Evolutionary conservation across 1,140 invertebrate genomes (phyloP).

Genomic region (Drosophila lowei): DNA sequence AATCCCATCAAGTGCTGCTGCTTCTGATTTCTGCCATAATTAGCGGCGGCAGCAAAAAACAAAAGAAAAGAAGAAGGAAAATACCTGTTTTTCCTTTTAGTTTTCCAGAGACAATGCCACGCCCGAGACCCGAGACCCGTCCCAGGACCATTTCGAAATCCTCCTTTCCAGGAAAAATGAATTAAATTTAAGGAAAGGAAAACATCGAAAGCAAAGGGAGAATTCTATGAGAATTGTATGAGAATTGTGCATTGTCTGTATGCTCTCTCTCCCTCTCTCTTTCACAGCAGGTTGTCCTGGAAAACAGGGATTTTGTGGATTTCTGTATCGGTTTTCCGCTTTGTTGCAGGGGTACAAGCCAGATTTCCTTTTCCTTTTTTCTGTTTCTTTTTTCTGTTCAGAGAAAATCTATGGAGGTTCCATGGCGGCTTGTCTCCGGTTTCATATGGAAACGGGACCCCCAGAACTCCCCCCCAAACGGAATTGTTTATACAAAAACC

Average conservation of each 20-base stretch:
- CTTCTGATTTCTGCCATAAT: not conserved
- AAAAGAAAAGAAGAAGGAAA: not conserved
- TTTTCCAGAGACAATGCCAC: constrained; percentile 15
- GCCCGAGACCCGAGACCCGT: not conserved
- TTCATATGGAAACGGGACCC: not conserved
- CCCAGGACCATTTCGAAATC: constrained; percentile 6
- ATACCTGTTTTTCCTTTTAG: constrained; percentile 14
- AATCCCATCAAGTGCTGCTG: not conserved
- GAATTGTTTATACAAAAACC: constrained; percentile 52
- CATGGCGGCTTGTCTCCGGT: not conserved
- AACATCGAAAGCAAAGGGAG: not conserved
- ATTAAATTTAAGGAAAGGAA: constrained; percentile 17
- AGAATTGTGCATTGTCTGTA: not conserved
- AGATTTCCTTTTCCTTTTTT: not conserved
- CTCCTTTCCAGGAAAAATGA: constrained; percentile 9
- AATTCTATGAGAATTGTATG: not conserved
- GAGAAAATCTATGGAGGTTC: not conserved
- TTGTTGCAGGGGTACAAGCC: not conserved
- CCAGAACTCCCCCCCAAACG: constrained; percentile 3
- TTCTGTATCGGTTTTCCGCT: not conserved
- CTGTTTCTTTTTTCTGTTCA: not conserved
- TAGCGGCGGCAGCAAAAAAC: not conserved
- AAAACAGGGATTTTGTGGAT: constrained; percentile 2
- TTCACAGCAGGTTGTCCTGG: constrained; percentile 36
- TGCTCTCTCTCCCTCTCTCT: not conserved